Evolutionary conservation across 2,797 vertebrate genomes (phyloP), one percentile per base, ranked within the genome.

Genomic region (Rachycentron canadum): DNA sequence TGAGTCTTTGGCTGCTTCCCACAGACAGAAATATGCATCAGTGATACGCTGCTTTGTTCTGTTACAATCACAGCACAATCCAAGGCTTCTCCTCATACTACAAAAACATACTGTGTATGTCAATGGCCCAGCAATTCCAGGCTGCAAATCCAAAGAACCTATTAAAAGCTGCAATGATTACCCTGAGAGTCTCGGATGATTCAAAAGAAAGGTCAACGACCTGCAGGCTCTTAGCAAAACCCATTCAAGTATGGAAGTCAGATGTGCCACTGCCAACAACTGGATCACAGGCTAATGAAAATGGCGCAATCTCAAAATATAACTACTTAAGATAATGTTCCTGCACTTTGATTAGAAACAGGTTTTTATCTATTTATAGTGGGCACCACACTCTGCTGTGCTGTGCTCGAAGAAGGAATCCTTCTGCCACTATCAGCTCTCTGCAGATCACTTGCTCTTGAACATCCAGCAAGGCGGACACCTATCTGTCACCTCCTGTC

Each of bases 1-100:
- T 57, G 57, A 79, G 72, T 61, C 26, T 75, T 25, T 60, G 47
- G 30, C 75, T 83, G 64, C 71, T 81, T 82, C 69, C 81, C 69
- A 26, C 83, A 49, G 55, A 71, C 70, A 82, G 65, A 91, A 89
- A 79, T 76, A 88, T 81, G 84, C 62, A 71, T 78, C 40, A 21
- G 62, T 79, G 69, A 84, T 86, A 53, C 7, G 32, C 43, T 28
- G 47, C 61, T 82, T 82, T 78, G 65, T 78, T 81, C 38, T 53
- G 10, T 68, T 40, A 68, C 32, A 68, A 76, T 70, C 74, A 70
- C 34, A 52, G 23, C 34, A 50, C 40, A 66, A 65, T 58, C 43
- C 26, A 30, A 56, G 28, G 59, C 52, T 67, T 69, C 36, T 38
- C 12, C 63, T 75, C 70, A 19, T 45, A 7, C 23, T 49, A 58